Evolutionary conservation across 2,113 vertebrate genomes (phyloP), one percentile per base, ranked within the genome.

Genomic region (Romanogobio albipinnatus): DNA sequence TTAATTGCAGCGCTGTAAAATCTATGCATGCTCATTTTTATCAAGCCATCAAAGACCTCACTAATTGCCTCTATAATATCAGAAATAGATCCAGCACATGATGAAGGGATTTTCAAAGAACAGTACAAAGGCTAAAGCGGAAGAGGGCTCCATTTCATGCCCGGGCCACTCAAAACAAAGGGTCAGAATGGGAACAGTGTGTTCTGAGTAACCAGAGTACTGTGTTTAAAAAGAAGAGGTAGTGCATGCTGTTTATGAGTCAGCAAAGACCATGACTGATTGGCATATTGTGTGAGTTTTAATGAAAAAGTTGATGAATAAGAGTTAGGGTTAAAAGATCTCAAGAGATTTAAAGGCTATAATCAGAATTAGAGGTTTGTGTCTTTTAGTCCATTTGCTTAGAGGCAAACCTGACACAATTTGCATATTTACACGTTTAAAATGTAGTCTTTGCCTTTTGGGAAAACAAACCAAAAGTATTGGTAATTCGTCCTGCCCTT

Each of bases 21-120:
- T 89, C 83, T 81, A 88, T 89, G 93, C 90, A 92, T 93, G 93
- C 92, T 87, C 86, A 76, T 86, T 88, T 87, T 90, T 86, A 89
- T 91, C 88, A 84, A 89, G 81, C 86, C 87, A 89, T 94, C 91
- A 94, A 94, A 94, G 92, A 93, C 92, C 89, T 90, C n/a, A 59
- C 91, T 94, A 94, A 94, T 95, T 90, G 92, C 90, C 88, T 92
- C 85, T 76, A 88, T 92, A 85, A 87, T 90, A 84, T 90, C 76
- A 86, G 81, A 88, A 89, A 89, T 85, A 84, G 86, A 87, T 86
- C 82, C 83, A 59, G 85, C 66, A 88, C 84, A 56, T 58, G 85
- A 81, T 86, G 83, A 84, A 81, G 70, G 81, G 84, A 51, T 85
- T 87, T 83, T 86, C 76, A 88, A 87, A 83, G 71, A 82, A 78